phyloP scores from a whole-genome alignment of 1,140 invertebrate species.

The Drosophila auraria region DNA sequence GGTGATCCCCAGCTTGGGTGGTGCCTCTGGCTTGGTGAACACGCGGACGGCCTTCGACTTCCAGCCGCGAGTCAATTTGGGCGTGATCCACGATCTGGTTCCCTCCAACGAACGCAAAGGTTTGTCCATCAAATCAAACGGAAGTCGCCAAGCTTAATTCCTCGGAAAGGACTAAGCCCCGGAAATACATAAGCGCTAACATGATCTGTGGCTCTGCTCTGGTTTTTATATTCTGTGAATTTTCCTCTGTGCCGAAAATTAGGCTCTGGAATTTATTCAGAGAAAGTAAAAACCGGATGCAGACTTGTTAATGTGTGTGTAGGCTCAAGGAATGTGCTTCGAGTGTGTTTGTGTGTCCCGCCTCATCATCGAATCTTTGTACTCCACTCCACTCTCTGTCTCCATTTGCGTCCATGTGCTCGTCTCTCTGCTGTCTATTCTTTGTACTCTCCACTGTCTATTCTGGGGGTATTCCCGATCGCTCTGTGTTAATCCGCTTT shows the following conservation, averaged over 20 bases:
- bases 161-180: neutral
- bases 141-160: neutral
- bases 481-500: conserved; percentile 19
- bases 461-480: neutral
- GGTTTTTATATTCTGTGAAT: neutral
- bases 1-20: neutral
- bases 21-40: neutral
- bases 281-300: neutral
- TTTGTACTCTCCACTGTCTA: neutral
- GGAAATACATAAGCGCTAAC: conserved; percentile 6
- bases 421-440: conserved; percentile 4
- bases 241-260: too few species aligned
- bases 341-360: conserved; percentile 1
- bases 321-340: neutral
- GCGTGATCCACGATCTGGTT: neutral
- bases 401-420: conserved; percentile 31
- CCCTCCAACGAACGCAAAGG: neutral
- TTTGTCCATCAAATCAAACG: conserved; percentile 12
- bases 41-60: neutral
- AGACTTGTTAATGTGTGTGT: neutral
- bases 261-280: neutral
- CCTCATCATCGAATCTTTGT: conserved; percentile 10
- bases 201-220: neutral
- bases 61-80: too few species aligned
- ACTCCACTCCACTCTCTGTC: conserved; percentile 4